Conservation (phyloP, 2,113 vertebrate species). For the Pelecanoides urinatrix region DNA sequence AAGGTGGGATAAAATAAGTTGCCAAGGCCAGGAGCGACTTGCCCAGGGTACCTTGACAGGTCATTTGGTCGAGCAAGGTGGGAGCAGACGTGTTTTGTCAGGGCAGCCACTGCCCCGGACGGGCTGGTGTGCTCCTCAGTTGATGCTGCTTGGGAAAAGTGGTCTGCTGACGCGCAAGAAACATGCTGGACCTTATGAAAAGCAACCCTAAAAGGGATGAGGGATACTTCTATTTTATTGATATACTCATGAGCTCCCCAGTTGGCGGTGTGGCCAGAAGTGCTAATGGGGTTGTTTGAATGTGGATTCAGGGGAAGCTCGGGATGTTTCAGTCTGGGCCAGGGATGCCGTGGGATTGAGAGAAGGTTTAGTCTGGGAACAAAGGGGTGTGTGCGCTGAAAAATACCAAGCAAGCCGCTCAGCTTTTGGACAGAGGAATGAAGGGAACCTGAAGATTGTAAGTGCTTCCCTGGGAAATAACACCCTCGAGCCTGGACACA, state of each 20-base stretch:
- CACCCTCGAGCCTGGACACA: neutral
- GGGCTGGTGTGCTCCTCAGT: neutral
- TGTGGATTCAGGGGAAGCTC: neutral
- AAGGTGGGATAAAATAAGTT: neutral
- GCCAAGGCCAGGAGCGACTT: neutral
- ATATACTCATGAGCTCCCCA: neutral
- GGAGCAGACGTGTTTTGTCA: neutral
- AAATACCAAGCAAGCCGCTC: neutral
- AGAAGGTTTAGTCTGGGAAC: neutral
- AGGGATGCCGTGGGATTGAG: fast-evolving
- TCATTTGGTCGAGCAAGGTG: neutral
- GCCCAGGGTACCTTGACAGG: neutral
- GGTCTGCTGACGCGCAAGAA: neutral
- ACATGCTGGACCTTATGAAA: neutral
- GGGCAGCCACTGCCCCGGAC: neutral
- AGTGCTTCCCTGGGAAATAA: neutral
- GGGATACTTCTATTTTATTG: neutral
- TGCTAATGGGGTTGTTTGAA: neutral
- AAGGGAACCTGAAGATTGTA: neutral
- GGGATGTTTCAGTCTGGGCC: neutral
- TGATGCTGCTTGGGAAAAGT: neutral
- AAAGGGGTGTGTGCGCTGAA: neutral
- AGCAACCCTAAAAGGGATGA: neutral
- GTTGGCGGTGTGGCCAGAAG: neutral
- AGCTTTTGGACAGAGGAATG: neutral